A percentile compares a stretch with the other conserved stretches of the same genome.
These are phyloP conservation scores for Clarias laeviceps DNA, from an alignment of 2,797 vertebrate species.

Conservation along the genomic window DNA sequence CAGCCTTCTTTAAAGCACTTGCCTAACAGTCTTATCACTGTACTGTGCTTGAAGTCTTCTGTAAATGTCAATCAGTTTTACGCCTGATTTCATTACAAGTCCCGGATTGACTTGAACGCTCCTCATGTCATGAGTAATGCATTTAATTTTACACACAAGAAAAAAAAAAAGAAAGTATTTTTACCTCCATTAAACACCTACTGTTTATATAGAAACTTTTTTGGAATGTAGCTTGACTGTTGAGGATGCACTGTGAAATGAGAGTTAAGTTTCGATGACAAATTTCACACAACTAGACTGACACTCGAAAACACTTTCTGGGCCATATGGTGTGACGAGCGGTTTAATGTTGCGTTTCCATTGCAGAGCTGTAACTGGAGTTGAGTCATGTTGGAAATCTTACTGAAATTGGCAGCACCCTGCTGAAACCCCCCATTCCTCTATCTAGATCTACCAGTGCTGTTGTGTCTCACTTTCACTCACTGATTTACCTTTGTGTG, in stretches of 20 bases:
- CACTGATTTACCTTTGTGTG: slow-evolving; percentile 9
- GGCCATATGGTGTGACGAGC: background rate
- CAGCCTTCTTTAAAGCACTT: too few relatives aligned
- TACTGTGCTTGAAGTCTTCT: too few relatives aligned
- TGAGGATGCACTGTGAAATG: background rate
- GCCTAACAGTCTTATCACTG: too few relatives aligned
- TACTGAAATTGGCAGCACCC: background rate
- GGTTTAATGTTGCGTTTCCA: background rate
- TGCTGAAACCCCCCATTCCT: background rate
- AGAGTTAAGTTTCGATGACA: background rate
- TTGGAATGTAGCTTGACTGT: too few relatives aligned
- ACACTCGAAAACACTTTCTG: background rate
- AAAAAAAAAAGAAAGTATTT: background rate
- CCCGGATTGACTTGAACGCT: too few relatives aligned
- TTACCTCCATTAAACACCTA: background rate
- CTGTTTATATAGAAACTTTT: background rate
- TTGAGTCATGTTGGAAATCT: background rate
- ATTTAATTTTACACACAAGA: background rate
- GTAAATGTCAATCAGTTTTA: too few relatives aligned
- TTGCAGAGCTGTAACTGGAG: background rate
- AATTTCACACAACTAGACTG: background rate
- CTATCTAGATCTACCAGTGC: background rate
- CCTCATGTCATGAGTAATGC: background rate
- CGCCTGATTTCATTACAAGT: too few relatives aligned
- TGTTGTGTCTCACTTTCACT: background rate